Evolutionary conservation across 2,888 invertebrate species (phyloP), one percentile per base, ranked within the genome.

Genomic region (Gibbula magus): DNA sequence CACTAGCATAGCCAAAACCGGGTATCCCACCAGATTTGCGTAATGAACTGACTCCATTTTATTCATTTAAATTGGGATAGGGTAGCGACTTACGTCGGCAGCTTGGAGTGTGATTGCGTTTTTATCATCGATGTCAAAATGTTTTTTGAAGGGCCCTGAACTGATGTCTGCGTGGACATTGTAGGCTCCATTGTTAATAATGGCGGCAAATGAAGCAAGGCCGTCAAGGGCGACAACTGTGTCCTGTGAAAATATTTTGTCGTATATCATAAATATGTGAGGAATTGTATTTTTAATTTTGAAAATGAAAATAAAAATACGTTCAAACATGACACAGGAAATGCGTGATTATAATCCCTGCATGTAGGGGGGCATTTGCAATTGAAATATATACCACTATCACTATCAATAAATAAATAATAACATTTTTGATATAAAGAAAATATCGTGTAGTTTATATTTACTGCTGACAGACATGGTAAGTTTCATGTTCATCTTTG

Each of bases 31-130:
- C 56, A 56, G 25, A 20, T 2, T 56, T 56, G 25, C 20, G 10
- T 2, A 56, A 25, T 56, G 20, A 13, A 10, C 20, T n/a, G n/a
- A n/a, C 56, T 22, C 2, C 3, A 56, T 56, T 18, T 61, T 61
- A 5, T 29, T 13, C 18, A 13, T 61, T 61, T 13, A 25, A 29
- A 18, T 7, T 61, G 18, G 13, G 29, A 22, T 0, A 25, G 16
- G 22, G 29, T 25, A 22, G 18, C 0, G 10, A 82, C 85, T 84
- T 87, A 92, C 92, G 81, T 91, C 88, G 74, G 87, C 85, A 67
- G 88, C 87, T 73, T 93, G 92, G 5, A 92, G 83, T 8, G 91
- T 83, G 10, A 92, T 84, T 13, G 91, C 89, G 81, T 91, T 93
- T 0, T 83, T 80, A n/a, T 82, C 61, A 61, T 61, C 29, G 61